Conservation (phyloP, 2,113 vertebrate genomes). For the Phyllostomus hastatus region DNA sequence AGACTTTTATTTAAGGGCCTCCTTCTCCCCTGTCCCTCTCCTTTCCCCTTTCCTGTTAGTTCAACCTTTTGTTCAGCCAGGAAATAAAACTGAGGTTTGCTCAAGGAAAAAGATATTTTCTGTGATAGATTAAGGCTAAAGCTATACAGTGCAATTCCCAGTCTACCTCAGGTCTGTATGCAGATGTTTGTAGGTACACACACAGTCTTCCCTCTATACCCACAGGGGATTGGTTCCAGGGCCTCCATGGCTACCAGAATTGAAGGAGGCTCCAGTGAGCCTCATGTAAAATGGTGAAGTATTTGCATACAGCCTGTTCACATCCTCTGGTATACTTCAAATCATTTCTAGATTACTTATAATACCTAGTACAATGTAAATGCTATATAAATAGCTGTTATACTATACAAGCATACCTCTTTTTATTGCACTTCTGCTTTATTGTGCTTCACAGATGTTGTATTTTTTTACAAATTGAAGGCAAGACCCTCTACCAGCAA, state of each 20-base stretch:
- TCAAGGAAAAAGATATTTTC: conserved; percentile 1
- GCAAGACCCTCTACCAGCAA: neutral
- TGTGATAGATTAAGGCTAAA: conserved; percentile 14
- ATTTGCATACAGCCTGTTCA: neutral
- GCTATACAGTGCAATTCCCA: neutral
- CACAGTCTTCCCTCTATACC: neutral
- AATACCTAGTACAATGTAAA: neutral
- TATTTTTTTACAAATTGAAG: neutral
- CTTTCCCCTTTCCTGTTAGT: neutral
- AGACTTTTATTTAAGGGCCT: conserved; percentile 64
- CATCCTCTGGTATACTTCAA: neutral
- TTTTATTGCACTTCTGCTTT: neutral
- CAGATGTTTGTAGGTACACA: neutral
- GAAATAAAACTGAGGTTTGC: conserved; percentile 23
- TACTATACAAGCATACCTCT: neutral
- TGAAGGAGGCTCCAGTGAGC: neutral
- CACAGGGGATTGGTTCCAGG: neutral
- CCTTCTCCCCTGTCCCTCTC: neutral
- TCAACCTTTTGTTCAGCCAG: neutral
- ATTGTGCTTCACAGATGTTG: neutral
- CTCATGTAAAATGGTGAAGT: neutral
- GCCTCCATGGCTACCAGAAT: neutral
- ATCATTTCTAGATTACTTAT: neutral
- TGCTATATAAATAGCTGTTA: neutral
- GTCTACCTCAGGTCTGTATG: neutral